Percentiles rank a stretch among this genome's conserved stretches.
Evolutionary conservation across 2,113 vertebrate species (phyloP).

Genomic region (Cranoglanis bouderius): DNA sequence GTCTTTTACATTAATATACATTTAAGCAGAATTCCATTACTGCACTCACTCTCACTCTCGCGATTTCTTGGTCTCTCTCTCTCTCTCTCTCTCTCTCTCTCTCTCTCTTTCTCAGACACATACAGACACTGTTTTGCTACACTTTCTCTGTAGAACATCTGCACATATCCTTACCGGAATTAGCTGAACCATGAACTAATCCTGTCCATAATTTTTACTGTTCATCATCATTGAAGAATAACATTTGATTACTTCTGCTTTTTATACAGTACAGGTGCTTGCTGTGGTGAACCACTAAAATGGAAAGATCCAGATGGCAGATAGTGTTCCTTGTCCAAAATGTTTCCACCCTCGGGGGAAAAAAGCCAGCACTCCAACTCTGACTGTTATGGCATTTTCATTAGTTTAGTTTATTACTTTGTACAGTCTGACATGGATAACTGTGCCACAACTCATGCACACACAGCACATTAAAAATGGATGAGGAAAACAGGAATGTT

Average conservation of each 20-base stretch:
- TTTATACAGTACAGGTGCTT: neutral
- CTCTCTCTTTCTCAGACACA: too few species aligned
- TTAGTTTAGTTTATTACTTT: conserved; percentile 83
- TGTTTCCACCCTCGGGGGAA: conserved; percentile 24
- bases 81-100: too few species aligned
- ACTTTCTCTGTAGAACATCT: neutral
- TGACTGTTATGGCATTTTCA: conserved; percentile 73
- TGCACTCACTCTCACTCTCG: too few species aligned
- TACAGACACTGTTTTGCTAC: neutral
- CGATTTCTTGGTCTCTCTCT: too few species aligned
- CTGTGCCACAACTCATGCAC: conserved; percentile 50
- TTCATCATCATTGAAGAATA: conserved; percentile 19
- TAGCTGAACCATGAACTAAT: neutral
- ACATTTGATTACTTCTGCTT: neutral
- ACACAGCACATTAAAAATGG: conserved; percentile 70
- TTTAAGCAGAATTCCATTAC: too few species aligned
- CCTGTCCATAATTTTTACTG: neutral
- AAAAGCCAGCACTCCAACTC: conserved; percentile 15
- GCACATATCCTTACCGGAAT: neutral
- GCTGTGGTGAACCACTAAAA: neutral
- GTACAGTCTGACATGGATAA: conserved; percentile 76
- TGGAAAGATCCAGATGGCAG: conserved; percentile 17
- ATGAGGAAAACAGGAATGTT: conserved; percentile 60
- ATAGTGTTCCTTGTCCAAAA: conserved; percentile 5
- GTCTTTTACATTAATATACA: too few species aligned